Evolutionary conservation across 2,888 invertebrate species (phyloP), one percentile per base, ranked within the genome.

Genomic region (Bhutanitis thaidina): DNA sequence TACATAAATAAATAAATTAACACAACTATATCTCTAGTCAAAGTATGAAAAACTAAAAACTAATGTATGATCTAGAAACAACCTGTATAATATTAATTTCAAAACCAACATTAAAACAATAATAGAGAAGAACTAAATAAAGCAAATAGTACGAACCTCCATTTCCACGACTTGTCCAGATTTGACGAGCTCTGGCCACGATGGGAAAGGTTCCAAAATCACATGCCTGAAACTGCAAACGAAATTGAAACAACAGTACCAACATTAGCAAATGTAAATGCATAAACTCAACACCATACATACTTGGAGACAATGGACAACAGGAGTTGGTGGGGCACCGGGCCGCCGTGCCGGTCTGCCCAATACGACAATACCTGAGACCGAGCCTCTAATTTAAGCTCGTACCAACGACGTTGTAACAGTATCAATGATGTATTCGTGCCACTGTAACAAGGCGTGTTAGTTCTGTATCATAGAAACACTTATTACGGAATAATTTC

Each of bases 331-430:
- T 44, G 38, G 1, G 43, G 37, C 4, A n/a, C 3, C 4, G n/a
- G 1, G n/a, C 13, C 32, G 10, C 3, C 9, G 1, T 3, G 1
- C 2, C 25, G n/a, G n/a, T 12, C 13, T 2, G 12, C 20, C 32
- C 32, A 43, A 14, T 34, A 34, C 1, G 14, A 8, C 12, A 38
- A 12, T 9, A 49, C 32, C 10, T 37, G 25, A 4, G n/a, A 14
- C 1, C 50, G 44, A 1, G 50, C 50, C 39, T 39, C 20, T 12
- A 10, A 15, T 25, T 50, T 50, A 27, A 50, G 35, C 10, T 50
- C 50, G 39, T 50, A 35, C 50, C 50, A 50, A n/a, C 14, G 15
- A 8, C 50, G 38, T 34, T 50, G 50, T 4, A 50, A 13, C 10
- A 27, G 38, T 3, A 50, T 12, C 39, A 45, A n/a, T 1, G 50